Percentiles rank a stretch among this genome's conserved stretches.
These are phyloP conservation scores for Palythoa grandiflora DNA, from an alignment of 92 coral and sea anemone species.

Conservation along the genomic window DNA sequence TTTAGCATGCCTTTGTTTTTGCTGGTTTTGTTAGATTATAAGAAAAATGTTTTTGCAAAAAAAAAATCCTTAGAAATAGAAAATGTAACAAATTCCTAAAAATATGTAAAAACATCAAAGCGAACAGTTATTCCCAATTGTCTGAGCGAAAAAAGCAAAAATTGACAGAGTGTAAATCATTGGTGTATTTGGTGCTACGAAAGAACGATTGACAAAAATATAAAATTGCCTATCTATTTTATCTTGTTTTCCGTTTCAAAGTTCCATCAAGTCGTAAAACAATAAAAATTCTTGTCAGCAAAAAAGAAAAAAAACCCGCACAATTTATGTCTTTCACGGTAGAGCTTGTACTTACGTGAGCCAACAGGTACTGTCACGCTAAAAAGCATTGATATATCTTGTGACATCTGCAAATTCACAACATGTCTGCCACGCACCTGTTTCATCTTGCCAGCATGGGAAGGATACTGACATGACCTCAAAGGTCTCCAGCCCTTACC, in stretches of 20 bases:
- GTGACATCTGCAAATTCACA: constrained; percentile 5
- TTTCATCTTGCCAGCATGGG: neutral
- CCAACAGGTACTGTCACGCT: constrained; percentile 2
- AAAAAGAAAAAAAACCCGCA: neutral
- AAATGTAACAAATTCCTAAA: too few species aligned
- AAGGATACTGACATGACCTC: constrained; percentile 14
- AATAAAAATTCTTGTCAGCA: neutral
- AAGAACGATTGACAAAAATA: neutral
- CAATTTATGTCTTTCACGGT: neutral
- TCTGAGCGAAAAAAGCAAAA: neutral
- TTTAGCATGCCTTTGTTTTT: neutral
- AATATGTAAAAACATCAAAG: too few species aligned
- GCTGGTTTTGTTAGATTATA: neutral
- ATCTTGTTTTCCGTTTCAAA: neutral
- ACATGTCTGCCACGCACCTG: constrained; percentile 4
- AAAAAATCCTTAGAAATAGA: too few species aligned
- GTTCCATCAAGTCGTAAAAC: neutral
- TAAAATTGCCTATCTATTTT: neutral
- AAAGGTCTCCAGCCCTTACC: neutral
- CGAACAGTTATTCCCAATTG: neutral
- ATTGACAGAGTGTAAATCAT: neutral
- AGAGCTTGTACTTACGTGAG: constrained; percentile 4
- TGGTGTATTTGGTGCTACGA: neutral
- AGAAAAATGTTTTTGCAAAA: too few species aligned
- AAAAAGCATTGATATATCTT: neutral